phyloP scores from a whole-genome alignment of 2,797 vertebrate species.

The Chanos chanos region DNA sequence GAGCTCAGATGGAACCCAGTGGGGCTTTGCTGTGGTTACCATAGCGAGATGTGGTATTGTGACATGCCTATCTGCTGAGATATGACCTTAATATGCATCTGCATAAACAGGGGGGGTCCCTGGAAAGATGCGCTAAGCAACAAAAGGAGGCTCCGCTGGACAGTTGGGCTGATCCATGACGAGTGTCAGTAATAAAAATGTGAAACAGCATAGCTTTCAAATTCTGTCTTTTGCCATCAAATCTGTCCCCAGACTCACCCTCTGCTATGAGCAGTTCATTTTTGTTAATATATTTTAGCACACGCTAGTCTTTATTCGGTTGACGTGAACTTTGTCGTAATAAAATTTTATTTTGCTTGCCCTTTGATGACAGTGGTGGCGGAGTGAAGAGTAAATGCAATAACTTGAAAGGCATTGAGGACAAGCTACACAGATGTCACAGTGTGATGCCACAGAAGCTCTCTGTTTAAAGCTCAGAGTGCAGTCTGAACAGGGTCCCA shows the following conservation, averaged over 20 bases:
- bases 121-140: background rate
- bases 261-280: too few relatives aligned
- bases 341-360: conserved; percentile 6
- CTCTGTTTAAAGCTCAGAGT: conserved; percentile 20
- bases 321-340: background rate
- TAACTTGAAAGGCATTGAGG: conserved; percentile 19
- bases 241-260: too few relatives aligned
- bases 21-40: background rate
- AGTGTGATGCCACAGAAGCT: background rate
- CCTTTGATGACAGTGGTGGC: conserved; percentile 15
- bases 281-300: too few relatives aligned
- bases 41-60: background rate
- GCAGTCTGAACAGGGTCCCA: conserved; percentile 16
- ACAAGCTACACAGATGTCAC: background rate
- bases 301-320: background rate
- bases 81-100: conserved; percentile 5
- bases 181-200: too few relatives aligned
- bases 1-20: background rate
- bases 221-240: too few relatives aligned
- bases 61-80: background rate
- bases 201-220: too few relatives aligned
- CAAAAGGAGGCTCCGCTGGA: background rate
- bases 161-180: background rate
- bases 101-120: background rate
- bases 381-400: conserved; percentile 6